phyloP scores from a whole-genome alignment of 2,113 vertebrate genomes.

The Crypturellus undulatus region DNA sequence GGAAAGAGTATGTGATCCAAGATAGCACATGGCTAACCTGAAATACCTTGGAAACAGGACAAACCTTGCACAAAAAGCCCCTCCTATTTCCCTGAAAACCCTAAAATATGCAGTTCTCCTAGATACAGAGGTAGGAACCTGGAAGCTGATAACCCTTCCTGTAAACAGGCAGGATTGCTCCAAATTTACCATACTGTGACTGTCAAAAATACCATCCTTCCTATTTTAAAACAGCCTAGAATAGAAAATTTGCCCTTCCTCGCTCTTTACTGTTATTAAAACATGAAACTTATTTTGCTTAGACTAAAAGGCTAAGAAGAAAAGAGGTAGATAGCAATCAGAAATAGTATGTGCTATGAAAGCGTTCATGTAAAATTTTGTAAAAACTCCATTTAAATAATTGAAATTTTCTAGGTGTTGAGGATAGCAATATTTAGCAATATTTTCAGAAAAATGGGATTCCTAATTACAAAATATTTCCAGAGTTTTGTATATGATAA shows the following conservation, averaged over 20 bases:
- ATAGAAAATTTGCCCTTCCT: not conserved
- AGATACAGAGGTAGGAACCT: not conserved
- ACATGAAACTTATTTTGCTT: not conserved
- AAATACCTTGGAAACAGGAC: not conserved
- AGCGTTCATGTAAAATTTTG: not conserved
- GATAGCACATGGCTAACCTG: not conserved
- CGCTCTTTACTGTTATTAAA: not conserved
- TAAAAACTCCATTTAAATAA: not conserved
- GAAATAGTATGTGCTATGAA: not conserved
- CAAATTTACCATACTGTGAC: not conserved
- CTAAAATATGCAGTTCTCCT: not conserved
- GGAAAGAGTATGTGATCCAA: not conserved
- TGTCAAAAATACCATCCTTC: not conserved
- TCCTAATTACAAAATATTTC: not conserved
- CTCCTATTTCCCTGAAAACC: not conserved
- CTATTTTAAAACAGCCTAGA: not conserved
- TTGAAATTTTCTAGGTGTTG: not conserved
- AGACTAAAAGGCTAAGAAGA: not conserved
- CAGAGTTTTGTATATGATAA: not conserved
- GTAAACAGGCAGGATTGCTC: not conserved
- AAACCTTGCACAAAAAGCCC: not conserved
- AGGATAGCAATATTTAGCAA: not conserved
- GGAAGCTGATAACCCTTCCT: not conserved
- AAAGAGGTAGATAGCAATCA: not conserved
- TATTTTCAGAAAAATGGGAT: not conserved